phyloP scores from a whole-genome alignment of 2,113 vertebrate species.

The Tenebrosternarchus preto region DNA sequence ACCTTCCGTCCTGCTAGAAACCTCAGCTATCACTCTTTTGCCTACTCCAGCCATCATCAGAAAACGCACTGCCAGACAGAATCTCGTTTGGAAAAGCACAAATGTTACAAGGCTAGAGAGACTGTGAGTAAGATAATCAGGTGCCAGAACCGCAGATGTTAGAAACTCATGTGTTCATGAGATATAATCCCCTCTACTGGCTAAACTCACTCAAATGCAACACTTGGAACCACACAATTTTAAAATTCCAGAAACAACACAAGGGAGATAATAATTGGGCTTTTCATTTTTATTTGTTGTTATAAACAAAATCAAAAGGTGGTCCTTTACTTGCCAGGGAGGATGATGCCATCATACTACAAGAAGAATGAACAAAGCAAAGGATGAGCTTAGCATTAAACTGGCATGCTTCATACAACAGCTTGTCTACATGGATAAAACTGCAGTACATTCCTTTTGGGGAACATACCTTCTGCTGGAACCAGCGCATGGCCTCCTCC shows the following conservation, averaged over 20 bases:
- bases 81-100: not conserved
- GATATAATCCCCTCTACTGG: too few relatives aligned
- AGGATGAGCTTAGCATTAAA: slow-evolving; percentile 36
- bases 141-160: too few relatives aligned
- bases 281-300: slow-evolving; percentile 79
- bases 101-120: too few relatives aligned
- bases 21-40: too few relatives aligned
- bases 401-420: too few relatives aligned
- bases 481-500: slow-evolving; percentile 99
- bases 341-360: slow-evolving; percentile 98
- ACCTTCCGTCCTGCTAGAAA: too few relatives aligned
- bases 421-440: not conserved
- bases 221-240: not conserved
- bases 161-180: too few relatives aligned
- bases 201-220: not conserved
- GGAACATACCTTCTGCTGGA: slow-evolving; percentile 92
- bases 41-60: too few relatives aligned
- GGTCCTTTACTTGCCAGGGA: slow-evolving; percentile 91
- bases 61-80: too few relatives aligned
- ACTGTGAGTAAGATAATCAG: too few relatives aligned
- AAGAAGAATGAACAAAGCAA: slow-evolving; percentile 47
- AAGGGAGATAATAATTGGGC: slow-evolving; percentile 52
- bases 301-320: slow-evolving; percentile 68
- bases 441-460: not conserved
- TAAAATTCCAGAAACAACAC: slow-evolving; percentile 41